Evolutionary conservation across 2,888 invertebrate species (phyloP), one percentile per base, ranked within the genome.

Genomic region (Thera britannica): DNA sequence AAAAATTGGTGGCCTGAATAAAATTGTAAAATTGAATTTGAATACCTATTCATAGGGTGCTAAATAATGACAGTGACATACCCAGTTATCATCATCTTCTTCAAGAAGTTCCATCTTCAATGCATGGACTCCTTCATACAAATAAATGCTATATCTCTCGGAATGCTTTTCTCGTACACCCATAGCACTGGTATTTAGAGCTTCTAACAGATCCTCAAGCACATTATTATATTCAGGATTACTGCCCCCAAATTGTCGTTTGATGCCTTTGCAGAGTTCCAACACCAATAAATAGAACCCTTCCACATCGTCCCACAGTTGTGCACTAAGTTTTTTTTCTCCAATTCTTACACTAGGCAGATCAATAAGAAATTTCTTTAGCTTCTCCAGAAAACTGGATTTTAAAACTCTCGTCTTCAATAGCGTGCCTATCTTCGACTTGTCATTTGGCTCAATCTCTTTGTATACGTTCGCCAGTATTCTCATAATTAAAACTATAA

Each of bases 301-400:
- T 76, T 93, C 88, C 0, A 86, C 83, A 75, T 94, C 92, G 77
- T 90, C 83, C 90, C 92, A 94, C n/a, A 94, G 75, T 46, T 87
- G 86, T 54, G 81, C 80, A 77, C 93, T 93, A 75, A 89, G 82
- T 70, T 86, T 84, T 75, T 93, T 93, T 70, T 92, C 90, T 52
- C 84, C 83, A 55, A 89, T 83, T 68, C 82, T 85, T 11, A 90
- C 86, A 70, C 75, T 76, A 34, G 92, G 92, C 62, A 93, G 77
- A 4, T 78, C 79, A 55, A 70, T 73, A 4, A 93, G 63, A 75
- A 89, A 93, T 9, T 81, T 81, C 57, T 83, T 83, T 41, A 93
- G 72, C 57, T 81, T 81, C n/a, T 78, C 77, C 58, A 92, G 68
- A 78, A 93, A 93, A 51, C 78, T 80, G 57, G 88, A 92, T 52